Percentiles rank a stretch among this genome's conserved stretches.
Evolutionary conservation across 2,797 vertebrate genomes (phyloP).

Genomic region (Prunella strophiata): DNA sequence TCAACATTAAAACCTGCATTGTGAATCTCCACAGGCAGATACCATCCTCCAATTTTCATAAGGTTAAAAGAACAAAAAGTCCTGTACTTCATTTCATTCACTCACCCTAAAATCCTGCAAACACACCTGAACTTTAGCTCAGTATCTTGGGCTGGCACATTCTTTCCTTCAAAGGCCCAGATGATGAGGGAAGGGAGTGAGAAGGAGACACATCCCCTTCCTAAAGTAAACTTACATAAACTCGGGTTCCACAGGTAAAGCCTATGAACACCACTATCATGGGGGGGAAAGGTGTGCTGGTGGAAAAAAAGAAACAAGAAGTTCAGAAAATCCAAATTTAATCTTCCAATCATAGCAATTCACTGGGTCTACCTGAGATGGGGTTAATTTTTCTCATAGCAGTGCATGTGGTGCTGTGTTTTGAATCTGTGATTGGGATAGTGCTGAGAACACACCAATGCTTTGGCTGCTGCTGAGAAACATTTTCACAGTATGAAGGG

Average conservation of each 20-base stretch:
- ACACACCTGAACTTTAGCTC: not conserved
- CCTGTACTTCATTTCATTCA: not conserved
- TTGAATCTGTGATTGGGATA: not conserved
- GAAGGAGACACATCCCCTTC: too few species aligned
- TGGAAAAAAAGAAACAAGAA: not conserved
- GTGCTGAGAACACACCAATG: not conserved
- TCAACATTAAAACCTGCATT: not conserved
- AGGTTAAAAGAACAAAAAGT: not conserved
- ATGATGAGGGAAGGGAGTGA: not conserved
- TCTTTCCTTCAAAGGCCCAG: not conserved
- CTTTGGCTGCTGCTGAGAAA: not conserved
- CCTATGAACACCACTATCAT: too few species aligned
- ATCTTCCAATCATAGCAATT: not conserved
- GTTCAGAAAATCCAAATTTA: not conserved
- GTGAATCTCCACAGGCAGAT: not conserved
- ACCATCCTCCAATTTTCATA: not conserved
- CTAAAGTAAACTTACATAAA: not conserved
- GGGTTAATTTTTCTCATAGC: not conserved
- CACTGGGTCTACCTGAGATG: not conserved
- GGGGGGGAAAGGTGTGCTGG: fast-evolving
- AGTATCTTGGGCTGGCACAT: not conserved
- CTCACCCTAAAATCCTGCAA: not conserved
- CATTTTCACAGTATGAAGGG: not conserved
- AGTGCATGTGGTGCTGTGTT: fast-evolving
- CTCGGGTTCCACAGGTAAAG: not conserved